These are phyloP conservation scores for Mizuhopecten yessoensis DNA, from an alignment of 1,140 invertebrate genomes.

Conservation along the genomic window DNA sequence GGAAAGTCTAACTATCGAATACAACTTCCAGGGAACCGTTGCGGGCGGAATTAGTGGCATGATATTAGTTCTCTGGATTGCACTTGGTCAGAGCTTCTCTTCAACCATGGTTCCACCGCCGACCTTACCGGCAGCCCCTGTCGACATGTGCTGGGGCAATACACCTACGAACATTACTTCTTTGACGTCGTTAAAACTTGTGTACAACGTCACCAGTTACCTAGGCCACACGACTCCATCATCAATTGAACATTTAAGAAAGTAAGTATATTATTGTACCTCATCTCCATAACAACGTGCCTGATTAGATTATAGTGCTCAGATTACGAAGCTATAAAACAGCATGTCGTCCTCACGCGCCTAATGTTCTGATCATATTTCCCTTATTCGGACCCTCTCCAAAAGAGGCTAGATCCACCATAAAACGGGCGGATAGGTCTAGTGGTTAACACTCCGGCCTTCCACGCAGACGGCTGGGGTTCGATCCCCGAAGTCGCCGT, in stretches of 20 bases:
- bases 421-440: too few species aligned
- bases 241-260: neutral
- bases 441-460: too few species aligned
- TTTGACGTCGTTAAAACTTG: neutral
- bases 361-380: too few species aligned
- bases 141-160: conserved; percentile 45
- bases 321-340: too few species aligned
- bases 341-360: too few species aligned
- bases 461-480: too few species aligned
- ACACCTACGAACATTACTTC: neutral
- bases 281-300: neutral
- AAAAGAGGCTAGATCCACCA: too few species aligned
- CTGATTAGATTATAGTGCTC: too few species aligned
- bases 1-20: too few species aligned
- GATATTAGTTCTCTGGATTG: conserved; percentile 62
- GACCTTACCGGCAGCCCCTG: conserved; percentile 56
- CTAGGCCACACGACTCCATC: neutral
- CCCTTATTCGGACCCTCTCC: too few species aligned
- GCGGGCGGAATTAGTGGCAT: conserved; percentile 53
- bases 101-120: conserved; percentile 51
- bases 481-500: too few species aligned
- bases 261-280: too few species aligned
- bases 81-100: conserved; percentile 64
- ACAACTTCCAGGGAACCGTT: conserved; percentile 63
- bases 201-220: neutral